Evolutionary conservation across 2,797 vertebrate species (phyloP).

Genomic region (Leucoraja ocellata): DNA sequence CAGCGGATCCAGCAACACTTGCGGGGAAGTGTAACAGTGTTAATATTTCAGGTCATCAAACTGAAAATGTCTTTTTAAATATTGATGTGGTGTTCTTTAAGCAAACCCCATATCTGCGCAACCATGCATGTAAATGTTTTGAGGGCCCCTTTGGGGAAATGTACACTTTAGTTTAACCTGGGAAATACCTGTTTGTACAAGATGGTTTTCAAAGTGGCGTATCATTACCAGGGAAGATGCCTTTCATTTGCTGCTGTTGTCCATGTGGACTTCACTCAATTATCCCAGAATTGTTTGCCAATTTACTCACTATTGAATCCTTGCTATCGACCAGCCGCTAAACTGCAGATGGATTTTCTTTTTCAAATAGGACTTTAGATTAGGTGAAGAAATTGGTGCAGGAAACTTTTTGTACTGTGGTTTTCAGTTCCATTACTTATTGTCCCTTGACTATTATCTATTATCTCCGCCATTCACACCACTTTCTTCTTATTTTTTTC

Average conservation of each 20-base stretch:
- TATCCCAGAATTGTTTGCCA: conserved; percentile 1
- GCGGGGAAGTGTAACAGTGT: no score
- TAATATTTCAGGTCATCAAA: no score
- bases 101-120: not conserved
- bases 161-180: not conserved
- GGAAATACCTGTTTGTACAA: not conserved
- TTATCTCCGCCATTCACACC: no score
- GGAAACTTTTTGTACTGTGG: not conserved
- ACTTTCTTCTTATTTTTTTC: no score
- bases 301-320: conserved; percentile 25
- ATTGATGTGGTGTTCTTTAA: not conserved
- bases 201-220: not conserved
- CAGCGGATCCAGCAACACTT: no score
- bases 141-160: no score
- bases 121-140: not conserved
- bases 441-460: no score
- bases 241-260: not conserved
- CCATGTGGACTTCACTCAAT: conserved; percentile 16
- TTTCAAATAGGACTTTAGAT: not conserved
- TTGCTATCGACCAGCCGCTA: not conserved
- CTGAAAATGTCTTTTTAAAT: no score
- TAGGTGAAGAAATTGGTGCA: not conserved
- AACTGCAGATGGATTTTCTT: not conserved
- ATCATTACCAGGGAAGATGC: not conserved
- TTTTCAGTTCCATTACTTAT: not conserved